These are phyloP conservation scores for Dichetophora obliterata DNA, from an alignment of 2,888 invertebrate species.

Conservation along the genomic window DNA sequence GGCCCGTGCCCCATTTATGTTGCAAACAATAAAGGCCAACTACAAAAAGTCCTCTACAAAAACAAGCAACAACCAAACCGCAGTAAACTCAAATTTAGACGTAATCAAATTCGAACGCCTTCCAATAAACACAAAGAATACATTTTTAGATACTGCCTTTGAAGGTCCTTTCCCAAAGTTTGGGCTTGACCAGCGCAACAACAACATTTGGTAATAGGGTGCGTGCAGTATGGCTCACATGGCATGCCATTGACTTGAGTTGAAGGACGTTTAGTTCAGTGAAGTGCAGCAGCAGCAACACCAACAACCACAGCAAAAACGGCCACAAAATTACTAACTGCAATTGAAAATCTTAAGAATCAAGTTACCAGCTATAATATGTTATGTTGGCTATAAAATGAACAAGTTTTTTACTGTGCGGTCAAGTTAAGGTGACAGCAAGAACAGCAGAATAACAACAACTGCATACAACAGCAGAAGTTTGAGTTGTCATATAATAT, in stretches of 20 bases:
- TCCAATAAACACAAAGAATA: background rate
- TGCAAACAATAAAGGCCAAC: background rate
- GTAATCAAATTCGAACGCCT: background rate
- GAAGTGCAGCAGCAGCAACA: constrained; percentile 20
- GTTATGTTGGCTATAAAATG: background rate
- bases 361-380: constrained; percentile 7
- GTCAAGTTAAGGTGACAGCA: background rate
- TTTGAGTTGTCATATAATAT: constrained; percentile 24
- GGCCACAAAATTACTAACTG: background rate
- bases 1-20: background rate
- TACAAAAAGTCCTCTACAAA: no score
- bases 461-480: background rate
- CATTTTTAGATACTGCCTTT: background rate
- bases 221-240: background rate
- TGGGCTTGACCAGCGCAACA: constrained; percentile 18
- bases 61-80: background rate
- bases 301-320: background rate
- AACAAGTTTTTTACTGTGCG: background rate
- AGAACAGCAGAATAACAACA: background rate
- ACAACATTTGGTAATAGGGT: background rate
- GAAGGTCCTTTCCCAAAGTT: constrained; percentile 12
- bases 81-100: background rate
- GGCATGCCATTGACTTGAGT: constrained; percentile 5
- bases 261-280: constrained; percentile 39
- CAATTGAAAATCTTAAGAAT: background rate